Evolutionary conservation across 1,140 invertebrate genomes (phyloP), one percentile per base, ranked within the genome.

Genomic region (Drosophila repleta): DNA sequence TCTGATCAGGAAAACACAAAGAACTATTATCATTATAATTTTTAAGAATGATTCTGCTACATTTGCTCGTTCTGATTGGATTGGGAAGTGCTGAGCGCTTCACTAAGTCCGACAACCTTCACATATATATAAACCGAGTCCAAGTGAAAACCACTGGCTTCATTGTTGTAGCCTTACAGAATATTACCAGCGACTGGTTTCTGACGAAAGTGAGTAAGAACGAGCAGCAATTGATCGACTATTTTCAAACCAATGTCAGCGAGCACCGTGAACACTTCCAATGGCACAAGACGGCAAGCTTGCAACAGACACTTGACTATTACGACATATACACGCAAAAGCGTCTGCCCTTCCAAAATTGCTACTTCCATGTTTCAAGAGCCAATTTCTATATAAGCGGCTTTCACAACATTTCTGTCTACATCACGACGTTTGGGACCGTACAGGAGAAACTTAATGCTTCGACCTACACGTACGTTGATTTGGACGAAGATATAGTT

Each of bases 161-260:
- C 15, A 15, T 79, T 8, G 56, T 79, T 5, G 37, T 46, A 20
- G 64, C 58, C 5, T 20, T 76, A 29, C 46, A 72, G 26, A 13
- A n/a, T 0, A 21, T 79, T n/a, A 24, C 29, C 26, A 18, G 60
- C 26, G 15, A 32, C 7, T 79, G 68, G 62, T 79, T 76, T 21
- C 64, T 66, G 6, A 79, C 76, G 0, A 79, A 68, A 55, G 57
- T 78, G 0, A 60, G 32, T n/a, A 21, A 73, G 7, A 63, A 76
- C 51, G 43, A 72, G 0, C 37, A 6, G 1, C 69, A 41, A 29
- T 24, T 79, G 32, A 45, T 76, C 10, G 76, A 72, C 7, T 76
- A 68, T 43, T 79, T 79, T 17, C 67, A 76, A 43, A 78, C 73
- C 2, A 76, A 79, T 43, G 41, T 24, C 10, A 64, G 57, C 15